Evolutionary conservation across 2,888 invertebrate species (phyloP), one percentile per base, ranked within the genome.

Genomic region (Operophtera brumata): DNA sequence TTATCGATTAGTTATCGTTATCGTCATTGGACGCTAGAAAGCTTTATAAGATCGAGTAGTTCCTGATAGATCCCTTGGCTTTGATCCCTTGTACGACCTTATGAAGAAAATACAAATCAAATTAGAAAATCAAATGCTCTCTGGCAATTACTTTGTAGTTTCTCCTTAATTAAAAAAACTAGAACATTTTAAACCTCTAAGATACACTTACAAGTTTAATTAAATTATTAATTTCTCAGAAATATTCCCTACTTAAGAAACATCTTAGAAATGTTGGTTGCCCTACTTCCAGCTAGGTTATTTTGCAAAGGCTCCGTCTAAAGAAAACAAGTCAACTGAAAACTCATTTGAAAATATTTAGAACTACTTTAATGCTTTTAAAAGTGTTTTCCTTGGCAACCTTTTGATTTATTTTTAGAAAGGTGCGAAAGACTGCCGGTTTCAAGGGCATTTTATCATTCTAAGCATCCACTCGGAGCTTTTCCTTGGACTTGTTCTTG

Each of bases 271-370:
- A 43, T 35, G 25, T 13, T 14, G 30, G 39, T 47, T 26, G 34
- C 40, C 54, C 46, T 42, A 50, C 52, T 62, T 46, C 11, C 44
- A 45, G 32, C 30, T 26, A 20, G 20, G 20, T 20, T n/a, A n/a
- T n/a, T 61, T 56, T 53, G 50, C 32, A 14, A 62, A 59, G 51
- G 42, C 12, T 36, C 14, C 12, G 30, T 49, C 48, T 48, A 46
- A 48, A 53, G 41, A 40, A 57, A 63, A 46, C 54, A 47, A 57
- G 40, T 57, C 57, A 35, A 4, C 50, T 57, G 54, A 44, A 57
- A 64, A 48, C 37, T 47, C 55, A 47, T 47, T 57, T 48, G 46
- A 50, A 62, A 61, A 45, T 45, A 40, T 54, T 48, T 54, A 28
- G 35, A 43, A 44, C 44, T 3, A 50, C 20, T 34, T 47, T 35